Evolutionary conservation across 2,888 invertebrate genomes (phyloP).

Genomic region (Heliconius hortense): DNA sequence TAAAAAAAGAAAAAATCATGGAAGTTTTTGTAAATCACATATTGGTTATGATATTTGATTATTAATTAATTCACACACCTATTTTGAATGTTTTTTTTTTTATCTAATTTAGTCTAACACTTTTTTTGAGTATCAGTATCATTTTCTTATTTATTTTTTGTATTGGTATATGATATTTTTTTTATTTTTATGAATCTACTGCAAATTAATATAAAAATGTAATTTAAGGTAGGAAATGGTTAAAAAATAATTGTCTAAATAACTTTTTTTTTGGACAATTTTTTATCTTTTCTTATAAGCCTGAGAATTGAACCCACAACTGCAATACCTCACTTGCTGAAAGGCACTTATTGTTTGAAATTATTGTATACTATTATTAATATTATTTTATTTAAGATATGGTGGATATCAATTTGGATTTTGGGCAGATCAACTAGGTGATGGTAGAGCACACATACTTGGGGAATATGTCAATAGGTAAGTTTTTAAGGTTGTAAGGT

Average conservation of each 20-base stretch:
- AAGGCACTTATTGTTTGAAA: not conserved
- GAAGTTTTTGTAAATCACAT: no score
- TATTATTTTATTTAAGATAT: conserved; percentile 63
- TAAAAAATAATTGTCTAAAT: no score
- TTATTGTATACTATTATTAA: not conserved
- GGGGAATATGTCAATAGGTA: conserved; percentile 79
- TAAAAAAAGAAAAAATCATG: no score
- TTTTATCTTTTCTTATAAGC: no score
- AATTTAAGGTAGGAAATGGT: no score
- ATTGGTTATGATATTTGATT: no score
- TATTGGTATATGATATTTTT: no score
- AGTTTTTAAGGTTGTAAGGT: not conserved
- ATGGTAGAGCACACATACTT: conserved; percentile 81
- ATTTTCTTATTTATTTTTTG: no score
- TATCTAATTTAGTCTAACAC: not conserved
- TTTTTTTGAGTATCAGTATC: no score
- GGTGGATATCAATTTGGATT: conserved; percentile 86
- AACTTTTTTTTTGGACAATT: no score
- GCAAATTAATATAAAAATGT: no score
- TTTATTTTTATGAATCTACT: no score
- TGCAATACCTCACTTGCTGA: not conserved
- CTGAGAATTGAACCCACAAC: not conserved
- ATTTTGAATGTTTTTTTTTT: not conserved
- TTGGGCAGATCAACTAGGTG: conserved; percentile 86
- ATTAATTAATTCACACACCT: not conserved